Percentiles rank a stretch among this genome's conserved stretches.
Conservation (phyloP, 2,797 vertebrate genomes). For the Parambassis ranga region DNA sequence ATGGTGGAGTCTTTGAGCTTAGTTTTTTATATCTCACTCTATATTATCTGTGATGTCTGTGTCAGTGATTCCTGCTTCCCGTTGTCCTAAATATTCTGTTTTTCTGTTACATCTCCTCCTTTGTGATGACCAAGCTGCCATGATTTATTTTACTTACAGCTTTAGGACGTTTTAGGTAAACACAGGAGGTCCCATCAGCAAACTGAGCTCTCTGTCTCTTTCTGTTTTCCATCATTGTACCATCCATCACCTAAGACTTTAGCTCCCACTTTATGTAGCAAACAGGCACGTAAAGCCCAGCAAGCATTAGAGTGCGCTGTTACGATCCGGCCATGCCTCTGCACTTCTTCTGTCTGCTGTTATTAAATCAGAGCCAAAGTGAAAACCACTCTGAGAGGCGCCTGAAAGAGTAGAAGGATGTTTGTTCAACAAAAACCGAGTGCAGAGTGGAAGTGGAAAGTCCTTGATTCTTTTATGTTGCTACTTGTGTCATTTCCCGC, state of each 20-base stretch:
- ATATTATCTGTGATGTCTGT: neutral
- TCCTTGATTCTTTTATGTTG: slow-evolving; percentile 17
- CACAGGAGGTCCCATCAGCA: neutral
- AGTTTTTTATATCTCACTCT: neutral
- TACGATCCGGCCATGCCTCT: slow-evolving; percentile 1
- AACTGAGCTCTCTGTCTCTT: neutral
- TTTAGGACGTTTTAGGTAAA: neutral
- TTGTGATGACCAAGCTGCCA: neutral
- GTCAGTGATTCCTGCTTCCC: neutral
- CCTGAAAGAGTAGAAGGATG: neutral
- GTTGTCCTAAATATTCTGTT: neutral
- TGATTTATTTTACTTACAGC: slow-evolving; percentile 5
- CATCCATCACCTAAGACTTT: slow-evolving; percentile 12
- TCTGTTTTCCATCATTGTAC: slow-evolving; percentile 7
- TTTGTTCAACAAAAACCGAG: slow-evolving; percentile 13
- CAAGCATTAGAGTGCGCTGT: slow-evolving; percentile 10
- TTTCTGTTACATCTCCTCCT: neutral
- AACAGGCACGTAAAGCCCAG: slow-evolving; percentile 5
- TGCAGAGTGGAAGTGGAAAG: slow-evolving; percentile 8
- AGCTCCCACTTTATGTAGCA: slow-evolving; percentile 12
- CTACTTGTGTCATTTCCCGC: neutral
- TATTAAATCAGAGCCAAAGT: slow-evolving; percentile 31
- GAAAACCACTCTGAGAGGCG: neutral
- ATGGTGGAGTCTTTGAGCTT: neutral
- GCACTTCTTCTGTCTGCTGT: slow-evolving; percentile 10